Evolutionary conservation across 2,888 invertebrate species (phyloP), one percentile per base, ranked within the genome.

Genomic region (Elaeidobius kamerunicus): DNA sequence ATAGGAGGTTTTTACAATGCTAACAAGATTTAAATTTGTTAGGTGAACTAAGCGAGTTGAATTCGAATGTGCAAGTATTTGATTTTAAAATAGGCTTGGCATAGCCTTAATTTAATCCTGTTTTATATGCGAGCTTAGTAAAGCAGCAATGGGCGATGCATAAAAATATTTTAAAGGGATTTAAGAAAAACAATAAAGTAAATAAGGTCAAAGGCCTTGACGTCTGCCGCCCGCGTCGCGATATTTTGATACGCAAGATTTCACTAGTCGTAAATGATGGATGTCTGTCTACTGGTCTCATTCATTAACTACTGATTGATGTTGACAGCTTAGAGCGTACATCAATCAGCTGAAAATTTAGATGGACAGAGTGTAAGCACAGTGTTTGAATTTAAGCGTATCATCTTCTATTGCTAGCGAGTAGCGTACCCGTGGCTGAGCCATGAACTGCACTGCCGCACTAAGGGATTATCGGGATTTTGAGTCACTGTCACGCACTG

Each of bases 361-460:
- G 55, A 45, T 51, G 55, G 48, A 48, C 53, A 59, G 55, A 58
- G 56, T 59, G 57, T 64, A 57, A 60, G 52, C 57, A 60, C 61
- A 55, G 58, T 61, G 48, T 57, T 55, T 58, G 56, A 46, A 43
- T 32, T 45, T 54, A 50, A 52, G 55, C 59, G 62, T 58, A 62
- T 65, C 61, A 59, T 60, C 63, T 63, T 61, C 60, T 59, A 59
- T 30, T 61, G 64, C 7, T 60, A 63, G 62, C 63, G 58, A 45
- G 42, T 73, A 75, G 82, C 86, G 79, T 85, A 88, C 88, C 87
- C 88, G 85, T 83, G 88, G 87, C 84, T 88, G 88, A 83, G 88
- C 88, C 88, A 88, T 88, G 83, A 82, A 85, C 81, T 63, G 64
- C 64, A 81, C 84, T 84, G 80, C 82, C 66, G 83, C 82, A 75